Conservation (phyloP, 2,888 invertebrate genomes). For the Eucera pruinosa region DNA sequence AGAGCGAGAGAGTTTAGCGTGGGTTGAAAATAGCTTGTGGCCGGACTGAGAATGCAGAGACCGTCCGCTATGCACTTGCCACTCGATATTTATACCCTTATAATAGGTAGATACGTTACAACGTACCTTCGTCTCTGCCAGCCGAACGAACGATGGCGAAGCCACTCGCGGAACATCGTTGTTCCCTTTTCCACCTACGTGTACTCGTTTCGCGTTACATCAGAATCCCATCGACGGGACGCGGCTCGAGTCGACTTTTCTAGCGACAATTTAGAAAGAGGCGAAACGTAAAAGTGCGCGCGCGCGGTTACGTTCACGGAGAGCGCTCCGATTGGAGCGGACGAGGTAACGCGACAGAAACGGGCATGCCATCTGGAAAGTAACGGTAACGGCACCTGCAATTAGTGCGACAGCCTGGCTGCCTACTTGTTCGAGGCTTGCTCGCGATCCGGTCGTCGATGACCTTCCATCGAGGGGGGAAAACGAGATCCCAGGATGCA, state of each 20-base stretch:
- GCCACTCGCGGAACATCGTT: no score
- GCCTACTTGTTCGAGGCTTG: conserved; percentile 56
- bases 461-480: conserved; percentile 72
- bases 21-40: conserved; percentile 77
- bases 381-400: conserved; percentile 79
- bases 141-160: no score
- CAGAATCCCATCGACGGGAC: no score
- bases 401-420: conserved; percentile 73
- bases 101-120: conserved; percentile 48
- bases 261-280: not conserved
- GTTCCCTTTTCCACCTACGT: no score
- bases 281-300: no score
- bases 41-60: conserved; percentile 76
- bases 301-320: conserved; percentile 28
- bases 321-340: conserved; percentile 55
- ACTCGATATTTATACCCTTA: conserved; percentile 77
- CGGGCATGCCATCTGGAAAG: conserved; percentile 79
- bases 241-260: no score
- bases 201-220: no score
- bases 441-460: conserved; percentile 69
- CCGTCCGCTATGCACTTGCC: conserved; percentile 78
- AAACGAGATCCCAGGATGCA: conserved; percentile 72
- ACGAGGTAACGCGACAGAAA: conserved; percentile 72
- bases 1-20: conserved; percentile 66
- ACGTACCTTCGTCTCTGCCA: conserved; percentile 12